Evolutionary conservation across 2,888 invertebrate genomes (phyloP).

Genomic region (Leptopilina myrica): DNA sequence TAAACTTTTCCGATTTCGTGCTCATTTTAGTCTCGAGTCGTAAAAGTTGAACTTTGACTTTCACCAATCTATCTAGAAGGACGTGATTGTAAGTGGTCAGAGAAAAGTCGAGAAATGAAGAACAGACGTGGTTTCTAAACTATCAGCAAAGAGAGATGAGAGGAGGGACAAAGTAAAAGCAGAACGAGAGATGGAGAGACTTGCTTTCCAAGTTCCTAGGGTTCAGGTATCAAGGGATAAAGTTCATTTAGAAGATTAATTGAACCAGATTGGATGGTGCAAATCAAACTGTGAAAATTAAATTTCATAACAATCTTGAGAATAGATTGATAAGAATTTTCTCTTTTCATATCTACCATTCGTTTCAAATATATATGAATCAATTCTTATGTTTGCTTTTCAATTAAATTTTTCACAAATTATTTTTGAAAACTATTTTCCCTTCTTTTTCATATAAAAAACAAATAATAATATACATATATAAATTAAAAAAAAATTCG

Average conservation of each 20-base stretch:
- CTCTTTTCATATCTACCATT: too few species aligned
- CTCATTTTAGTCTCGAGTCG: slow-evolving; percentile 11
- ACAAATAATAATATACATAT: background rate
- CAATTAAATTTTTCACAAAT: too few species aligned
- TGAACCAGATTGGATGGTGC: background rate
- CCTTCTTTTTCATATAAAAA: background rate
- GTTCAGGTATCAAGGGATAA: slow-evolving; percentile 8
- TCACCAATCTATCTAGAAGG: slow-evolving; percentile 14
- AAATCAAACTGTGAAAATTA: slow-evolving; percentile 13
- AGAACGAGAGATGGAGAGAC: slow-evolving; percentile 9
- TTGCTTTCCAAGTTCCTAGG: background rate
- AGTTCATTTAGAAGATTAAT: background rate
- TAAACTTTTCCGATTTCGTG: slow-evolving; percentile 34
- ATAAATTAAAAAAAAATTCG: background rate
- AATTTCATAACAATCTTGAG: background rate
- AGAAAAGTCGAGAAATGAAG: slow-evolving; percentile 21
- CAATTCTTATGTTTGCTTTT: too few species aligned
- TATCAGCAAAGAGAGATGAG: slow-evolving; percentile 18
- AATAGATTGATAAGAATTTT: too few species aligned
- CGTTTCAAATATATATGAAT: too few species aligned
- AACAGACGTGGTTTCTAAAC: slow-evolving; percentile 8
- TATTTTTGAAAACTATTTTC: too few species aligned
- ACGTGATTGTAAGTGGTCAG: slow-evolving; percentile 15
- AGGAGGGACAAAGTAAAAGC: slow-evolving; percentile 20
- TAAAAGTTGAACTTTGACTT: slow-evolving; percentile 37